Percentiles rank a stretch among this genome's conserved stretches.
phyloP scores from a whole-genome alignment of 2,113 vertebrate species.

The Chroicocephalus ridibundus region DNA sequence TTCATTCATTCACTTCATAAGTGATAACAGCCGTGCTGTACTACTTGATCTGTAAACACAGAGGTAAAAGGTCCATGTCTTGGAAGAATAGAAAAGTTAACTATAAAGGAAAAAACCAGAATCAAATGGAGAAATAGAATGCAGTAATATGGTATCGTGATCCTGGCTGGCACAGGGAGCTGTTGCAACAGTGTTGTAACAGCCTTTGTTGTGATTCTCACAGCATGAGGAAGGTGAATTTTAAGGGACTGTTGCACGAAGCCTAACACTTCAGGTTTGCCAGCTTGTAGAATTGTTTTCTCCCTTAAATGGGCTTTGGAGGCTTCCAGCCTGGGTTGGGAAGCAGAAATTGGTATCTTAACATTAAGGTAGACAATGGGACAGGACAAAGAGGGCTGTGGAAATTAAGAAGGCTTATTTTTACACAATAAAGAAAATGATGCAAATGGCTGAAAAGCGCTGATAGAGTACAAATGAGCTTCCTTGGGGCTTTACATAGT shows the following conservation, averaged over 20 bases:
- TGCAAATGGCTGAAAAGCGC: rapidly evolving
- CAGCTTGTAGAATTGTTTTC: background rate
- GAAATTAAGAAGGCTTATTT: background rate
- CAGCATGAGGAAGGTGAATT: background rate
- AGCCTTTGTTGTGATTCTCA: background rate
- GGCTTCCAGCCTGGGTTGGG: background rate
- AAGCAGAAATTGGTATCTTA: background rate
- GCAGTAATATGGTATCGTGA: background rate
- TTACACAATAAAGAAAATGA: background rate
- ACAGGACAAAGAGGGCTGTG: background rate
- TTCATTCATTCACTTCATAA: background rate
- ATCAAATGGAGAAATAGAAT: background rate
- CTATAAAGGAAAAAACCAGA: background rate
- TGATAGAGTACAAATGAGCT: background rate
- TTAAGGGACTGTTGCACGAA: background rate
- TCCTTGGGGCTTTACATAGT: background rate
- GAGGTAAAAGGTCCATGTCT: background rate
- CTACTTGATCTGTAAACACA: background rate
- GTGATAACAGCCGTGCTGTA: background rate
- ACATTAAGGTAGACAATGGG: background rate
- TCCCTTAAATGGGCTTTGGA: background rate
- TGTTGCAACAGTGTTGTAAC: background rate
- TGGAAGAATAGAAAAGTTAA: background rate
- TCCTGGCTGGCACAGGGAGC: background rate
- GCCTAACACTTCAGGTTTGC: rapidly evolving